Evolutionary conservation across 1,140 invertebrate species (phyloP), one percentile per base, ranked within the genome.

Genomic region (Coptotermes formosanus): DNA sequence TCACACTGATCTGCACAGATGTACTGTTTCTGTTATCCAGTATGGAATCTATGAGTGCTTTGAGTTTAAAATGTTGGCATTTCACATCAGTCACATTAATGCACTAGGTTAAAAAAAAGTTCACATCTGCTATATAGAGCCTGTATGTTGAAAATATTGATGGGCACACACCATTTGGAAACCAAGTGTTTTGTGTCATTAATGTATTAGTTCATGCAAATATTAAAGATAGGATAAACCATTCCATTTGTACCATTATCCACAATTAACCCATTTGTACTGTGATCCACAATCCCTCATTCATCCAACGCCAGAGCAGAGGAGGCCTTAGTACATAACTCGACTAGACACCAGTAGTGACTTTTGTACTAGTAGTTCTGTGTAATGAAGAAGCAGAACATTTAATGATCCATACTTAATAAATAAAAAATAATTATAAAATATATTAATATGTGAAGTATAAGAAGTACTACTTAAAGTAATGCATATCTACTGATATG

Each of bases 281-380:
- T 4, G 4, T 38, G 2, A 38, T 38, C 38, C 38, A 38, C 38
- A 2, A 9, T 75, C 8, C 64, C 64, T 7, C 25, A 55, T 55
- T 19, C 45, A 48, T 48, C 45, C 52, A 8, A 19, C n/a, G n/a
- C 64, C 64, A 75, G 64, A 75, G 64, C 64, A 75, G 8, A 75
- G n/a, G 64, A 75, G 64, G 64, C 64, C 64, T 75, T 75, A 75
- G 64, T 75, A 75, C n/a, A 75, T 75, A 75, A 75, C 16, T 75
- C n/a, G 30, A 30, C n/a, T 75, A 75, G 64, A 16, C 30, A 75
- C n/a, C 59, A 55, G 19, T 75, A 75, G 64, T 11, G 25, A 30
- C 7, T 75, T 75, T 75, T 75, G 64, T 75, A 75, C 64, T 75
- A 75, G 25, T 30, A 9, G n/a, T 75, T 75, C n/a, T 75, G 64